phyloP scores from a whole-genome alignment of 2,113 vertebrate genomes.

The Jacana jacana region DNA sequence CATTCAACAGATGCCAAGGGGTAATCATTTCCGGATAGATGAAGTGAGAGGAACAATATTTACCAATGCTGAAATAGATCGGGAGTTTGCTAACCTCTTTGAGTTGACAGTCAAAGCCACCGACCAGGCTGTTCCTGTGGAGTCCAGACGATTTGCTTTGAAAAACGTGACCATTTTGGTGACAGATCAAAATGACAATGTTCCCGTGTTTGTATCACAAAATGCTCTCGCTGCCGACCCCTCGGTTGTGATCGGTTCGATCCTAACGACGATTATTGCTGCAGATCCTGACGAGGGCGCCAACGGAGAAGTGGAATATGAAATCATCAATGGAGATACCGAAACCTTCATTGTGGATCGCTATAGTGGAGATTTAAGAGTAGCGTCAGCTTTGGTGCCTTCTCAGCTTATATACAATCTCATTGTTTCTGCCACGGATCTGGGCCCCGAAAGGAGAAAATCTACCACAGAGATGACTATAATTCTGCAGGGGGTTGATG shows the following conservation, averaged over 20 bases:
- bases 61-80: constrained; percentile 88
- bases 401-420: constrained; percentile 90
- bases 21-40: constrained; percentile 89
- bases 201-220: constrained; percentile 90
- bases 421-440: constrained; percentile 90
- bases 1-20: constrained; percentile 89
- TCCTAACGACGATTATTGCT: constrained; percentile 90
- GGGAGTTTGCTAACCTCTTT: constrained; percentile 94
- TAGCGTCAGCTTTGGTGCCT: constrained; percentile 87
- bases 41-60: constrained; percentile 83
- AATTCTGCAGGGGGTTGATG: constrained; percentile 88
- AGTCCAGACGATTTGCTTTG: constrained; percentile 87
- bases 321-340: constrained; percentile 88
- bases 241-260: constrained; percentile 87
- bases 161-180: constrained; percentile 96
- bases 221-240: constrained; percentile 91
- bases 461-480: constrained; percentile 90
- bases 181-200: constrained; percentile 93
- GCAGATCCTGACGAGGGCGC: constrained; percentile 92
- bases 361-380: constrained; percentile 90
- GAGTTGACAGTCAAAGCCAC: constrained; percentile 93
- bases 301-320: constrained; percentile 95
- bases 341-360: constrained; percentile 95
- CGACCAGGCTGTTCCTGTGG: constrained; percentile 90
- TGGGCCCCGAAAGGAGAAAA: constrained; percentile 85